Conservation (phyloP, 2,888 invertebrate species). For the Heliothis peltigera region DNA sequence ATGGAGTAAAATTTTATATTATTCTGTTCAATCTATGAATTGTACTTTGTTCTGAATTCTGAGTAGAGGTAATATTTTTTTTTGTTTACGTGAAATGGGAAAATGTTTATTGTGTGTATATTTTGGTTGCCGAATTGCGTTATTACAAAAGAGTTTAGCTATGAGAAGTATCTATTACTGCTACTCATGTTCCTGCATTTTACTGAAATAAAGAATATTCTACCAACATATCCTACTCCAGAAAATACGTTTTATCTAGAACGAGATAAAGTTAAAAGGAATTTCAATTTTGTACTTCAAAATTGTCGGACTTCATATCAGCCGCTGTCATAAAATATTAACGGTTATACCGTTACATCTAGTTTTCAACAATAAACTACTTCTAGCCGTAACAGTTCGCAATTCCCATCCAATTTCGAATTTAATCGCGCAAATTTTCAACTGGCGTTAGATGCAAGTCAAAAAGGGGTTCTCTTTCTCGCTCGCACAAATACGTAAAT, state of each 20-base stretch:
- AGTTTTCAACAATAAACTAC: constrained; percentile 9
- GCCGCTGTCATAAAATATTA: constrained; percentile 2
- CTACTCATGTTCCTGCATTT: too few relatives aligned
- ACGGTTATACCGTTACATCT: background rate
- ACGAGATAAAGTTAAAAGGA: background rate
- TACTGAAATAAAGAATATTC: background rate
- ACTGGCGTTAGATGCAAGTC: constrained; percentile 12
- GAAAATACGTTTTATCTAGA: background rate
- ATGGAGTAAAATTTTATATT: constrained; percentile 71
- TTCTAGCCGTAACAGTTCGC: background rate
- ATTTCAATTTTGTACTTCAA: background rate
- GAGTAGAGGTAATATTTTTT: constrained; percentile 39
- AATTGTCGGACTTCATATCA: constrained; percentile 1
- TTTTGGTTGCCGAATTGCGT: background rate
- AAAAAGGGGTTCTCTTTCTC: constrained; percentile 32
- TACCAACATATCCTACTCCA: background rate
- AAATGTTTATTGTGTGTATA: constrained; percentile 6
- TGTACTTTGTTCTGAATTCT: constrained; percentile 56
- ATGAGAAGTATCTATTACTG: background rate
- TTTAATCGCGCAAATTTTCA: constrained; percentile 14
- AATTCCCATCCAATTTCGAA: constrained; percentile 6
- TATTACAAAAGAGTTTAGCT: background rate
- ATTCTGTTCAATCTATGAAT: constrained; percentile 64
- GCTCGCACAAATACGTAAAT: constrained; percentile 52
- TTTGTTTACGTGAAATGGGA: constrained; percentile 15